phyloP scores from a whole-genome alignment of 2,888 invertebrate genomes.

The Eustalomyia histrio region DNA sequence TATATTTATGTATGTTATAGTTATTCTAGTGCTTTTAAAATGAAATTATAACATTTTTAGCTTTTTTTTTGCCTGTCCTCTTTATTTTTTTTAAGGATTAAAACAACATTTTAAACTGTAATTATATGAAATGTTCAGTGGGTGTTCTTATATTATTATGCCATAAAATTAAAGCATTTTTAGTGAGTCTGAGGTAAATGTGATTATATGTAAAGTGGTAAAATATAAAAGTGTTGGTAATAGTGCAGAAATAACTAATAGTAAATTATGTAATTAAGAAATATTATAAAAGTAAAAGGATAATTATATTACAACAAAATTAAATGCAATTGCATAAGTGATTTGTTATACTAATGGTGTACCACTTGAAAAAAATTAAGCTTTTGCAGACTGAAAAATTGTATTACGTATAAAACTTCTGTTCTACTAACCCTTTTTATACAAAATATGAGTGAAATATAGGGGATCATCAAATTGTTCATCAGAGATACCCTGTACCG shows the following conservation, averaged over 20 bases:
- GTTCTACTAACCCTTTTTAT: too few species aligned
- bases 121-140: conserved; percentile 5
- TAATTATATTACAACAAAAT: background rate
- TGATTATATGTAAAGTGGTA: conserved; percentile 20
- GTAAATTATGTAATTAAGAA: background rate
- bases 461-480: too few species aligned
- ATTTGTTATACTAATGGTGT: too few species aligned
- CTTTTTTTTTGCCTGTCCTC: background rate
- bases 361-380: too few species aligned
- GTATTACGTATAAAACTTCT: too few species aligned
- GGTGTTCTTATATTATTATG: background rate
- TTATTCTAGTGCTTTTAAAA: conserved; percentile 10
- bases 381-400: too few species aligned
- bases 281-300: background rate
- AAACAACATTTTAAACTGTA: conserved; percentile 4
- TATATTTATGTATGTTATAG: conserved; percentile 6
- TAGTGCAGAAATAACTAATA: background rate
- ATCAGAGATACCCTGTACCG: too few species aligned
- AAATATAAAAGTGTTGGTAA: conserved; percentile 22
- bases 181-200: background rate
- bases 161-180: background rate
- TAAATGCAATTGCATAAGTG: too few species aligned
- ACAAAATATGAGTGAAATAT: too few species aligned
- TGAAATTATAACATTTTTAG: conserved; percentile 13
- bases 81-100: conserved; percentile 48